phyloP scores from a whole-genome alignment of 2,113 vertebrate species.

The Plecotus auritus region DNA sequence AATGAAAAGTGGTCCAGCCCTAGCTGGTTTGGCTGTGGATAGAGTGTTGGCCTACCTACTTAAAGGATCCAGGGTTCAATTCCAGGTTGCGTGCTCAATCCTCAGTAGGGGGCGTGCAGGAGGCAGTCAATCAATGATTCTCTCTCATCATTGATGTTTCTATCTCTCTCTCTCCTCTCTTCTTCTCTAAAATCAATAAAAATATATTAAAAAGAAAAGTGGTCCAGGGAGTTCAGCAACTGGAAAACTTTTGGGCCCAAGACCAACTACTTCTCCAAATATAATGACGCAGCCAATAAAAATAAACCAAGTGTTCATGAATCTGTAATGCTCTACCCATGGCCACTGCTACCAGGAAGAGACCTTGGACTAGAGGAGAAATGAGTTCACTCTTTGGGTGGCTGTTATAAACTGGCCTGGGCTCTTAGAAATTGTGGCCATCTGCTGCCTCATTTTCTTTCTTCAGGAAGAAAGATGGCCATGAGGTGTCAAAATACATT shows the following conservation, averaged over 20 bases:
- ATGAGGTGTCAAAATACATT: neutral
- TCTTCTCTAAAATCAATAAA: too few species aligned
- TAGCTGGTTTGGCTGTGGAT: too few species aligned
- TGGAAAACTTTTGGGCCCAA: neutral
- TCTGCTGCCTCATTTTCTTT: neutral
- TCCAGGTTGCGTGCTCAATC: too few species aligned
- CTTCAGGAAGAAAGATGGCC: neutral
- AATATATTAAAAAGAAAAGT: neutral
- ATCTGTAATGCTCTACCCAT: neutral
- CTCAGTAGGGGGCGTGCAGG: too few species aligned
- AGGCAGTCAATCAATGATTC: too few species aligned
- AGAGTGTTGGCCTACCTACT: too few species aligned
- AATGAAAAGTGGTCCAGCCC: neutral
- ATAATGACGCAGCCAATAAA: neutral
- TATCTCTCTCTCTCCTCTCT: too few species aligned
- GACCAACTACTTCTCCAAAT: neutral
- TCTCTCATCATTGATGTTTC: too few species aligned
- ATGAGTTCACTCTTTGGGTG: neutral
- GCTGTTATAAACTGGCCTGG: neutral
- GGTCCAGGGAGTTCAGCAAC: neutral
- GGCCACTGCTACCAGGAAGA: neutral
- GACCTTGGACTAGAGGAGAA: neutral
- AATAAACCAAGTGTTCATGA: neutral
- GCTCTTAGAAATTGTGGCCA: neutral
- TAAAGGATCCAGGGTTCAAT: too few species aligned